These are phyloP conservation scores for Galeruca laticollis DNA, from an alignment of 2,888 invertebrate genomes.

Conservation along the genomic window DNA sequence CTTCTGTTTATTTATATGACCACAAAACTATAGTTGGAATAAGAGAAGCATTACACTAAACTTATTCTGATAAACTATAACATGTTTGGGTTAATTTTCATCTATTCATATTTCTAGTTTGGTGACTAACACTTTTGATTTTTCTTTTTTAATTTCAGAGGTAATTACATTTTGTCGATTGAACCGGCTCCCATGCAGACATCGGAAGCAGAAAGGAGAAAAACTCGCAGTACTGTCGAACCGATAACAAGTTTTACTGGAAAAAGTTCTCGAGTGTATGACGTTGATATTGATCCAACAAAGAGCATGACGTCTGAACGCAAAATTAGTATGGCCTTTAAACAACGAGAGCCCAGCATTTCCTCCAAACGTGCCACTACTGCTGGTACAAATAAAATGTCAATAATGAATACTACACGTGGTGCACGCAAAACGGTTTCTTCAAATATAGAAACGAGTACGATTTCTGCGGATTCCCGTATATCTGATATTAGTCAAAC, in stretches of 20 bases:
- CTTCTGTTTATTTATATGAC: no score
- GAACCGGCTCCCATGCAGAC: constrained; percentile 7
- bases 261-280: background rate
- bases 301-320: background rate
- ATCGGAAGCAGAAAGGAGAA: background rate
- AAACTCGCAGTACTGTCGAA: background rate
- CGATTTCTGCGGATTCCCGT: background rate
- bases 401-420: background rate
- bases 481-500: background rate
- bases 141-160: constrained; percentile 6
- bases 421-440: background rate
- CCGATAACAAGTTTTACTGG: background rate
- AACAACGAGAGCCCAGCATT: background rate
- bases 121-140: background rate
- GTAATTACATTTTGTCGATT: constrained; percentile 4
- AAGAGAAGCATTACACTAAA: no score
- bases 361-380: background rate
- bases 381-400: background rate
- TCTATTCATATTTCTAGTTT: no score
- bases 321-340: background rate
- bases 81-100: no score
- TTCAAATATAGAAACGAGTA: background rate
- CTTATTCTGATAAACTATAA: no score
- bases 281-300: background rate
- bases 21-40: no score